Conservation (phyloP, 2,888 invertebrate genomes). For the Lepidonotus clava region DNA sequence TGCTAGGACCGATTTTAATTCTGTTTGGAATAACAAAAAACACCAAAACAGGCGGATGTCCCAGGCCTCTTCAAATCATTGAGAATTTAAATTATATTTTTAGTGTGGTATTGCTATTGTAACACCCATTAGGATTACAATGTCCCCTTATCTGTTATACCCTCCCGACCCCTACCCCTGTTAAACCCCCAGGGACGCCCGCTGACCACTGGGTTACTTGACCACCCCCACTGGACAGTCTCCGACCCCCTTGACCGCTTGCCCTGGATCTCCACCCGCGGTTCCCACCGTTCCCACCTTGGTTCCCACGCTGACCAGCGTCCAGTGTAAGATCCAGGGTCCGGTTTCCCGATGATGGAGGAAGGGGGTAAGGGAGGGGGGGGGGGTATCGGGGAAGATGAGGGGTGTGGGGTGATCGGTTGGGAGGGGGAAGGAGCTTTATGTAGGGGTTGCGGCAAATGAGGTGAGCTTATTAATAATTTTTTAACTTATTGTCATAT, state of each 20-base stretch:
- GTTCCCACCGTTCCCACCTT: not conserved
- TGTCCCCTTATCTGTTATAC: no score
- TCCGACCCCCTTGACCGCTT: not conserved
- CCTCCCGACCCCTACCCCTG: not conserved
- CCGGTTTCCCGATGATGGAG: not conserved
- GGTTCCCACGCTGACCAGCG: constrained; percentile 19
- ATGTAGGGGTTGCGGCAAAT: not conserved
- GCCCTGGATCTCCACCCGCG: constrained; percentile 14
- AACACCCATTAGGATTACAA: no score
- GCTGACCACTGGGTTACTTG: not conserved
- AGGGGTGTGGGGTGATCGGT: not conserved
- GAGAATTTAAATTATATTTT: no score
- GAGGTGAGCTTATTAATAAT: no score
- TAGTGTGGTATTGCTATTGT: no score
- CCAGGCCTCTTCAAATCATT: no score
- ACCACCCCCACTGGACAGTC: not conserved
- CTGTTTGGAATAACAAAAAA: no score
- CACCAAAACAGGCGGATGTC: no score
- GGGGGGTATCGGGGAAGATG: not conserved
- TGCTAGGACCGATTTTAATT: no score
- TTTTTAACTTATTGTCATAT: no score
- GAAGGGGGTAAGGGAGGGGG: not conserved
- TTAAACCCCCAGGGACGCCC: not conserved
- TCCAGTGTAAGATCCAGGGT: constrained; percentile 36
- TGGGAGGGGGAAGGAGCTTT: not conserved